Conservation (phyloP, 2,797 vertebrate species). For the Rallus crepitans region DNA sequence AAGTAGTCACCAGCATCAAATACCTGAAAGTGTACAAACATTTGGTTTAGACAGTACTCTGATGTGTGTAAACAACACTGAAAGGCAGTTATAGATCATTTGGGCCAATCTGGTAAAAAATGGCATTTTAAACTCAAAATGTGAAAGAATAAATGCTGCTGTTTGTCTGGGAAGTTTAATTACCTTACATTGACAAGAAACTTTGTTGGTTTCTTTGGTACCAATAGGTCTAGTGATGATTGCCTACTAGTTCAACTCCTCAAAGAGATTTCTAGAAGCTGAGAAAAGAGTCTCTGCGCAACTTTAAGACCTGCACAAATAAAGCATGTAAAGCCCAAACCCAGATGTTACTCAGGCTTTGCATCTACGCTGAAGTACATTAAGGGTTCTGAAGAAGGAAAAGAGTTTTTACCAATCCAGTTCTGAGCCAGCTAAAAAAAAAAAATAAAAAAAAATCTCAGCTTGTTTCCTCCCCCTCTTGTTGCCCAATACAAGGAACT, state of each 20-base stretch:
- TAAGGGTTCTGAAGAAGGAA: neutral
- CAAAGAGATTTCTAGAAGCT: neutral
- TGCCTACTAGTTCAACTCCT: neutral
- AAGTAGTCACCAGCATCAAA: constrained; percentile 95
- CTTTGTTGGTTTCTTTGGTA: neutral
- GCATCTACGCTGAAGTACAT: neutral
- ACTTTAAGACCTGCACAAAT: neutral
- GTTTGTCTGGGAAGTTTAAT: neutral
- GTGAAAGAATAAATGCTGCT: too few species aligned
- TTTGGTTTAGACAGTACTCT: neutral
- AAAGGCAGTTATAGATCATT: neutral
- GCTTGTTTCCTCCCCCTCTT: neutral
- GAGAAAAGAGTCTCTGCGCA: neutral
- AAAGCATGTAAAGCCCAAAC: too few species aligned
- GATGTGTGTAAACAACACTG: accelerated
- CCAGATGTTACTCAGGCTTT: neutral
- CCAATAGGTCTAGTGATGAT: neutral
- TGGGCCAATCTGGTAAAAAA: neutral
- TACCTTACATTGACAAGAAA: neutral
- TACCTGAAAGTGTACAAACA: constrained; percentile 75
- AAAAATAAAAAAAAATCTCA: neutral
- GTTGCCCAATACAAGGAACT: neutral
- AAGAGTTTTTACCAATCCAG: neutral
- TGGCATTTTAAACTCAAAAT: neutral
- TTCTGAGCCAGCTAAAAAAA: neutral